Conservation (phyloP, 2,797 vertebrate genomes). For the Pseudochirops corinnae region DNA sequence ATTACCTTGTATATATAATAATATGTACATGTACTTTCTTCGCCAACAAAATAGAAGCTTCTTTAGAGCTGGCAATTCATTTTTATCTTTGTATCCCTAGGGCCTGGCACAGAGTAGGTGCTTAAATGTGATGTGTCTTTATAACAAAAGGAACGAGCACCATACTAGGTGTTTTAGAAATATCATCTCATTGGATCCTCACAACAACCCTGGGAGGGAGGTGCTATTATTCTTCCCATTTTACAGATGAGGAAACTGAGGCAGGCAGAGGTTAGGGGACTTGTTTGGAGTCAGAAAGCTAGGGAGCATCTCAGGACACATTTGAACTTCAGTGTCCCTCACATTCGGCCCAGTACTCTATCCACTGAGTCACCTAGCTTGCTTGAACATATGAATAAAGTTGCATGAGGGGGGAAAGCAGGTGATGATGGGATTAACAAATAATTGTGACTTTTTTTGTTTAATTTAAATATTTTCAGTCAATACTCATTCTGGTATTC, state of each 20-base stretch:
- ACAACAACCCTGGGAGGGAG: background rate
- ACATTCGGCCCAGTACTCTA: background rate
- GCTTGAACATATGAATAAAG: background rate
- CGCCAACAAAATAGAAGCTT: background rate
- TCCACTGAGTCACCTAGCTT: background rate
- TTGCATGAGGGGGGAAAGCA: background rate
- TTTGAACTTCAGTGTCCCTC: background rate
- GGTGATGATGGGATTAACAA: background rate
- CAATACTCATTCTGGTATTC: background rate
- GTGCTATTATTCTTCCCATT: background rate
- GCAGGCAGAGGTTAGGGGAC: background rate
- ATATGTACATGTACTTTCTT: background rate
- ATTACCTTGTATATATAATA: background rate
- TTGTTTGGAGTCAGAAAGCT: background rate
- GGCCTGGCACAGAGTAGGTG: background rate
- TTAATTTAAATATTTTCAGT: background rate
- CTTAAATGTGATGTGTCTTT: background rate
- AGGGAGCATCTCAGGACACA: background rate
- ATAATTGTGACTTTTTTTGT: background rate
- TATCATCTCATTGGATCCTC: background rate
- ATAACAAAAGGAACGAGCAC: background rate
- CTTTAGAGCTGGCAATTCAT: background rate
- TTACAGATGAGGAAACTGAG: background rate
- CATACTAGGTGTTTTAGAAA: background rate
- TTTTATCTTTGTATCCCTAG: background rate